Evolutionary conservation across 1,140 invertebrate species (phyloP), one percentile per base, ranked within the genome.

Genomic region (Pomacea maculata): DNA sequence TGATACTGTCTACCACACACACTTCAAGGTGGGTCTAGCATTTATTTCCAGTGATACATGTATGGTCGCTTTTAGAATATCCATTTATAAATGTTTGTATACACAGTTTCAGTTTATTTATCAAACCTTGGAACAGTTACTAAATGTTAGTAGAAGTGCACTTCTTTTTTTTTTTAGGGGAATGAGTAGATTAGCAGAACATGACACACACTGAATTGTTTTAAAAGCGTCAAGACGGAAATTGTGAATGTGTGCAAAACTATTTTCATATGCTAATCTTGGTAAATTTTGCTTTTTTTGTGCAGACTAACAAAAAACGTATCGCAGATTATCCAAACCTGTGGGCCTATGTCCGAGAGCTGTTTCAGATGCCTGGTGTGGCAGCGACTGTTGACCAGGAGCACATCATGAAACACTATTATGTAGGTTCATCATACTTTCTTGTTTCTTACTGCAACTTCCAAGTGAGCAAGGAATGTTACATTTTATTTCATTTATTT

Each of bases 241-340:
- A 25, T 15, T 11, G 25, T 55, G 55, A 11, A 73, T 21, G 3
- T 73, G 15, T 34, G 5, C 8, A 29, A 17, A 2, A 19, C 45
- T 73, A 11, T 25, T 57, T 77, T 55, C 21, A 19, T 17, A 19
- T 71, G 19, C 70, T 71, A 17, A 21, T 71, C 21, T 29, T 71
- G 70, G 14, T 21, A 19, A 55, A 61, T 61, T n/a, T 25, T 54
- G 9, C 21, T 17, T 54, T 52, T 19, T 65, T 71, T 67, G 77
- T 83, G 63, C 76, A 88, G 87, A 88, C 88, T 70, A 89, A 89
- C 80, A 87, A 86, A 80, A 87, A 88, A 54, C 84, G 87, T 74
- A 87, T 91, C 52, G 78, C 85, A 21, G 89, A 91, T 75, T 91
- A 89, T 74, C 87, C 87, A 0, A 90, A 89, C 76, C 75, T 90